These are phyloP conservation scores for Mantis religiosa DNA, from an alignment of 2,888 invertebrate genomes.

Conservation along the genomic window DNA sequence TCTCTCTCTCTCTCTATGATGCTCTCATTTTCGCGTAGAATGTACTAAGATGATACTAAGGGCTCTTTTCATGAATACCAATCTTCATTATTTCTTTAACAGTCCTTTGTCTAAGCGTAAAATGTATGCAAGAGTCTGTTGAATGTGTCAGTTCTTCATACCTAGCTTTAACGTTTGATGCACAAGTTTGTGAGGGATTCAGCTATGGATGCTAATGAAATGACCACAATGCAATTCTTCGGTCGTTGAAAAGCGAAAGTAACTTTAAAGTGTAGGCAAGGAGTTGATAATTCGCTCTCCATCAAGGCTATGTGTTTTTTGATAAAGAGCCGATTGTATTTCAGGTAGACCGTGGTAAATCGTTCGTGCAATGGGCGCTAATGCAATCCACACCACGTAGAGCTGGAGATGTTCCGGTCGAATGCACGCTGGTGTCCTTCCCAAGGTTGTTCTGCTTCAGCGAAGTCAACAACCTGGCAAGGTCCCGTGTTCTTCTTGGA, in stretches of 20 bases:
- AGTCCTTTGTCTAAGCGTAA: too few species aligned
- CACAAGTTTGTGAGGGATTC: too few species aligned
- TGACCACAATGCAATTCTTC: not conserved
- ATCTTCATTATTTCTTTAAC: too few species aligned
- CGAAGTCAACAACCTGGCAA: not conserved
- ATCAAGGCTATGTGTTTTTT: not conserved
- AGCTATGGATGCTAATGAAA: too few species aligned
- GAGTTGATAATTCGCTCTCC: not conserved
- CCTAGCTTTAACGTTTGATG: too few species aligned
- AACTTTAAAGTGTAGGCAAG: not conserved
- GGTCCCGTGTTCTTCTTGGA: not conserved
- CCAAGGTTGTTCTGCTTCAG: slow-evolving; percentile 7
- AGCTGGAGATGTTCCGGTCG: not conserved
- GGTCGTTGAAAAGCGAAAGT: not conserved
- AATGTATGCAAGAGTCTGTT: too few species aligned
- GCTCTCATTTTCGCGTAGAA: too few species aligned
- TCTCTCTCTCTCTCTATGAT: too few species aligned
- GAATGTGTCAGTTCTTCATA: too few species aligned
- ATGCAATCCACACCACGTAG: not conserved
- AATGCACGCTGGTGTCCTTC: not conserved
- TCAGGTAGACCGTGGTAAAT: not conserved
- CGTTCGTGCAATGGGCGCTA: not conserved
- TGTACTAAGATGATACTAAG: too few species aligned
- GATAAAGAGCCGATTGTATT: not conserved
- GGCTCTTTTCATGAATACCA: too few species aligned